Evolutionary conservation across 1,140 invertebrate genomes (phyloP).

Genomic region (Polyergus mexicanus): DNA sequence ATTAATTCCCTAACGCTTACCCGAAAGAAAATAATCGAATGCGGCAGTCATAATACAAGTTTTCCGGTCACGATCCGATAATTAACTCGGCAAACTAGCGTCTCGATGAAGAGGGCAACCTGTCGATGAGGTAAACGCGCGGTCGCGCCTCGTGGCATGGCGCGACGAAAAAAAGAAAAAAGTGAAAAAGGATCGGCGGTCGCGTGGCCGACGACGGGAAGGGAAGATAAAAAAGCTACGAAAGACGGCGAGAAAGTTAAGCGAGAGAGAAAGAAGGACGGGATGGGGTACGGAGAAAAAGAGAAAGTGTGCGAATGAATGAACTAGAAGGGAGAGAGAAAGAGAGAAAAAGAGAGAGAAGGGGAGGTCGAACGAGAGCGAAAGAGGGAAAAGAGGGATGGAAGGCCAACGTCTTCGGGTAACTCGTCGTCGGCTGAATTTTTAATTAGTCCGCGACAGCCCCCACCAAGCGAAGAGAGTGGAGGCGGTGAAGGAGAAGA

Average conservation of each 20-base stretch:
- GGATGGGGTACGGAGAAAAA: conserved; percentile 42
- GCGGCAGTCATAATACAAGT: conserved; percentile 38
- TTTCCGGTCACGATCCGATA: conserved; percentile 45
- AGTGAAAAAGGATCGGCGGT: conserved; percentile 67
- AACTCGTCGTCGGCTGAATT: conserved; percentile 80
- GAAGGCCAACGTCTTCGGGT: conserved; percentile 80
- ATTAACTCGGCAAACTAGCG: conserved; percentile 48
- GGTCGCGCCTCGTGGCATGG: conserved; percentile 28
- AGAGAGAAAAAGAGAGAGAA: background rate
- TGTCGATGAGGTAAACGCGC: conserved; percentile 53
- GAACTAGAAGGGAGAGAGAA: conserved; percentile 20
- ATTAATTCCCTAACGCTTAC: conserved; percentile 32
- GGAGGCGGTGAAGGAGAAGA: conserved; percentile 49
- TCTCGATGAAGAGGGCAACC: conserved; percentile 48
- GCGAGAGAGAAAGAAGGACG: background rate
- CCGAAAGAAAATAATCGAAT: conserved; percentile 15
- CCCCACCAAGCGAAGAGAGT: conserved; percentile 68
- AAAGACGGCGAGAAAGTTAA: conserved; percentile 54
- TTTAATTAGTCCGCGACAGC: conserved; percentile 85
- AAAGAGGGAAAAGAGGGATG: conserved; percentile 70
- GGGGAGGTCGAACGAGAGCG: conserved; percentile 43
- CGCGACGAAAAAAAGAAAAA: conserved; percentile 62
- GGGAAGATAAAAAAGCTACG: conserved; percentile 69
- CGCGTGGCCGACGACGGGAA: conserved; percentile 64
- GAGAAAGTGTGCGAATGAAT: conserved; percentile 69